phyloP scores from a whole-genome alignment of 2,797 vertebrate genomes.

The Orientallactaga sibirica region DNA sequence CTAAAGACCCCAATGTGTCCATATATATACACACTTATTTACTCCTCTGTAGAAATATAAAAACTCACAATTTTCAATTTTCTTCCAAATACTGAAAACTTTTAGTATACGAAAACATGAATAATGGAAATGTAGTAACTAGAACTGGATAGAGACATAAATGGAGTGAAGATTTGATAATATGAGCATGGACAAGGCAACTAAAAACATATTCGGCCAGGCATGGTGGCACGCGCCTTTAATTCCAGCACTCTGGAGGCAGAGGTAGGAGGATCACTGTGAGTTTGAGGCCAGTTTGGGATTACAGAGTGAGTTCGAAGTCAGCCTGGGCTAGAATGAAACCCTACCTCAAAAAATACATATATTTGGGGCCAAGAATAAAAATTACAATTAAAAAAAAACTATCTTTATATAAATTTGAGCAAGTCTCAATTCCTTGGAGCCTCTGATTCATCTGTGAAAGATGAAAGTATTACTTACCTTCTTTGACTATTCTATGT shows the following conservation, averaged over 20 bases:
- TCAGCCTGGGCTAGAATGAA: too few relatives aligned
- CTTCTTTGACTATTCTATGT: background rate
- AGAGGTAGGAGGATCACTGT: too few relatives aligned
- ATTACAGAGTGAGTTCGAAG: too few relatives aligned
- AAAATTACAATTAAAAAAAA: background rate
- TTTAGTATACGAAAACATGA: background rate
- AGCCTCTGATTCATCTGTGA: conserved; percentile 22
- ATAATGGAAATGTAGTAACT: background rate
- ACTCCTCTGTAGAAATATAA: background rate
- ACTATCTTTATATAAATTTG: conserved; percentile 35
- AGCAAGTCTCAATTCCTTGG: background rate
- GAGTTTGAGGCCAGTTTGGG: too few relatives aligned
- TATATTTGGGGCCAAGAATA: background rate
- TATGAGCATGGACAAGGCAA: background rate
- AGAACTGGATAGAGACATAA: background rate
- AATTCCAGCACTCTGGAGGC: too few relatives aligned
- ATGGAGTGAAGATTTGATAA: background rate
- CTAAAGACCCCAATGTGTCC: too few relatives aligned
- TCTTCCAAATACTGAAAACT: background rate
- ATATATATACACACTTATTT: too few relatives aligned
- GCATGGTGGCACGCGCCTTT: too few relatives aligned
- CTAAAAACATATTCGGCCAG: background rate
- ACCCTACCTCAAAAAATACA: background rate
- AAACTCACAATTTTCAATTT: background rate
- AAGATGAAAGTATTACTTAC: background rate